A percentile compares a stretch with the other conserved stretches of the same genome.
These are phyloP conservation scores for Mallotus villosus DNA, from an alignment of 2,797 vertebrate genomes.

Conservation along the genomic window DNA sequence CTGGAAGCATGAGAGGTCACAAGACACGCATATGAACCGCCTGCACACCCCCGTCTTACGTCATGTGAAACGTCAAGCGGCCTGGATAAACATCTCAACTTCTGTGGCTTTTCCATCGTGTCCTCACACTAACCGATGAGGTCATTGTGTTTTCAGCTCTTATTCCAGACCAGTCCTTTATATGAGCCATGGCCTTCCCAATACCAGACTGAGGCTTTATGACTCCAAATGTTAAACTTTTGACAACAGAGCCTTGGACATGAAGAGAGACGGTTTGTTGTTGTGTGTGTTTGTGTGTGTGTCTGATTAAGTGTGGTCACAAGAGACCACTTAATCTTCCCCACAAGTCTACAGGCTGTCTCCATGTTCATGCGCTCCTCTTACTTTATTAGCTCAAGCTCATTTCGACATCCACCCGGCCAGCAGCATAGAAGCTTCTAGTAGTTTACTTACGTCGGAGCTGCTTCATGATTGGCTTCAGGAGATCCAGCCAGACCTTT, in stretches of 20 bases:
- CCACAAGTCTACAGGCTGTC: neutral
- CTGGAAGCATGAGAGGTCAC: constrained; percentile 62
- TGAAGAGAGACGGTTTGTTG: neutral
- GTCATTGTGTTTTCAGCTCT: neutral
- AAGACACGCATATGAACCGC: neutral
- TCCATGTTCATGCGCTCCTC: neutral
- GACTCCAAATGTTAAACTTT: neutral
- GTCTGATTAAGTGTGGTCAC: neutral
- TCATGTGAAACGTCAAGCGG: neutral
- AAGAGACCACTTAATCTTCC: neutral
- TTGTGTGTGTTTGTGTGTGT: too few relatives aligned
- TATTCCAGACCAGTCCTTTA: too few relatives aligned
- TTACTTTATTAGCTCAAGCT: neutral
- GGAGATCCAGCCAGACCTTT: constrained; percentile 93
- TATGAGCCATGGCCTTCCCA: neutral
- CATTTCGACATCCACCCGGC: neutral
- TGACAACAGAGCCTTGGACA: constrained; percentile 3
- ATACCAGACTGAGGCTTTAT: neutral
- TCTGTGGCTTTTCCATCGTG: neutral
- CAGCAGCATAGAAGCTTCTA: neutral
- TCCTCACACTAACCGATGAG: neutral
- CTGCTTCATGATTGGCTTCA: constrained; percentile 96
- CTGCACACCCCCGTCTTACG: neutral
- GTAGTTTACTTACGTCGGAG: constrained; percentile 86
- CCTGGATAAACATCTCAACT: neutral